Conservation (phyloP, 2,888 invertebrate species). For the Lymantria dispar region DNA sequence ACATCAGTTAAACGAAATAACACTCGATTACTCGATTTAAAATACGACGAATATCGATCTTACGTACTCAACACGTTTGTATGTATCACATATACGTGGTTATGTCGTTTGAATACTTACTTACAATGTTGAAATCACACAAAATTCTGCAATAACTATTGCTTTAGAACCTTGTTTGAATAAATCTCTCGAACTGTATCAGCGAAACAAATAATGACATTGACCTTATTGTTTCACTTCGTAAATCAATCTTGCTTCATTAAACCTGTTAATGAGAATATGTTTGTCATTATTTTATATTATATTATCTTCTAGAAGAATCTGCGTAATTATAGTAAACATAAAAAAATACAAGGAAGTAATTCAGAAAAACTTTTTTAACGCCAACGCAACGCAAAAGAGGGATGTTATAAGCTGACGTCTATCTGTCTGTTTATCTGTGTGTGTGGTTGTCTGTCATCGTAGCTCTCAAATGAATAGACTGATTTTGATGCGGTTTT, state of each 20-base stretch:
- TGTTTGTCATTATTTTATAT: conserved; percentile 10
- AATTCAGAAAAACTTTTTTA: conserved; percentile 10
- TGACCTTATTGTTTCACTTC: conserved; percentile 37
- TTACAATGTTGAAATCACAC: conserved; percentile 36
- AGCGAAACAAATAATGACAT: conserved; percentile 31
- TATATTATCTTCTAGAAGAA: conserved; percentile 17
- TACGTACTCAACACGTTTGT: conserved; percentile 28
- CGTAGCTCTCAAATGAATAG: no score
- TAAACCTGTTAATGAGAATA: conserved; percentile 32
- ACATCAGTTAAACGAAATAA: conserved; percentile 48
- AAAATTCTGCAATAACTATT: conserved; percentile 20
- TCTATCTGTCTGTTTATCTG: no score
- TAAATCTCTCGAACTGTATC: conserved; percentile 16
- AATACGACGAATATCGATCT: conserved; percentile 37
- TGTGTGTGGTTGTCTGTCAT: no score
- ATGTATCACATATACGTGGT: conserved; percentile 1
- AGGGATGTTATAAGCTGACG: no score
- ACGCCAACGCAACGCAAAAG: no score
- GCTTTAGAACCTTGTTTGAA: conserved; percentile 8
- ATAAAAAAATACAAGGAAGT: conserved; percentile 41
- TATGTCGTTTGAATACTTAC: neutral
- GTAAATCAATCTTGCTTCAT: conserved; percentile 42
- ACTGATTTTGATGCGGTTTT: no score
- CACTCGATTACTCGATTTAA: conserved; percentile 50
- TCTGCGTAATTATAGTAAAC: neutral